Conservation (phyloP, 2,888 invertebrate genomes). For the Aricia artaxerxes region DNA sequence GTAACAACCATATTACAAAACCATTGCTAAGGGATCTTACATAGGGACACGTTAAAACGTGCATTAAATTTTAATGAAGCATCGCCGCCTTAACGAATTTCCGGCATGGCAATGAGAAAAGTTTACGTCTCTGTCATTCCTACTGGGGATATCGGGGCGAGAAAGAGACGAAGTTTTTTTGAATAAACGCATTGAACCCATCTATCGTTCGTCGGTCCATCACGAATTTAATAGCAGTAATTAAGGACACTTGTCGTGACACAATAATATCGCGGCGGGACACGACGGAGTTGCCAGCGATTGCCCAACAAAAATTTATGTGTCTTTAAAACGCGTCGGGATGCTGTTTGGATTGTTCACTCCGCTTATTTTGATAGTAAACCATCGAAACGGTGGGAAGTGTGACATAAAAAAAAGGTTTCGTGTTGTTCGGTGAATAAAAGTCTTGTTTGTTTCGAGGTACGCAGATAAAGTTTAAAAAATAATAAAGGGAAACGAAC, state of each 20-base stretch:
- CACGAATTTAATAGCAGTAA: slow-evolving; percentile 72
- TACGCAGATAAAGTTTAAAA: neutral
- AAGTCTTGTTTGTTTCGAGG: neutral
- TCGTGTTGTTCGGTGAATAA: neutral
- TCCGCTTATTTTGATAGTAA: slow-evolving; percentile 10
- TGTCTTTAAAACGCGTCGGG: slow-evolving; percentile 28
- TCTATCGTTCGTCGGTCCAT: slow-evolving; percentile 69
- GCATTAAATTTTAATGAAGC: slow-evolving; percentile 77
- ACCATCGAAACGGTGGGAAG: slow-evolving; percentile 4
- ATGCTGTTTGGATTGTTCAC: neutral
- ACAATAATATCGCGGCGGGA: slow-evolving; percentile 75
- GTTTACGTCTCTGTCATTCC: slow-evolving; percentile 52
- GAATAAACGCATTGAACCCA: slow-evolving; percentile 50
- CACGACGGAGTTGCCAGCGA: slow-evolving; percentile 60
- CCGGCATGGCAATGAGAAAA: slow-evolving; percentile 55
- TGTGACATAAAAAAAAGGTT: neutral
- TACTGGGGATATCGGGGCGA: slow-evolving; percentile 41
- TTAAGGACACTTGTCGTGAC: slow-evolving; percentile 67
- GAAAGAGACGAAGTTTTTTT: slow-evolving; percentile 49
- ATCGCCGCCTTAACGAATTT: slow-evolving; percentile 75
- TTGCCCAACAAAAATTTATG: slow-evolving; percentile 55
- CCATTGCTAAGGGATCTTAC: slow-evolving; percentile 48
- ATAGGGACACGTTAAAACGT: slow-evolving; percentile 74
- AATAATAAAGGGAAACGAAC: neutral
- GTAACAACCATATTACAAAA: neutral